Evolutionary conservation across 2,888 invertebrate genomes (phyloP), one percentile per base, ranked within the genome.

Genomic region (Drosophila falleni): DNA sequence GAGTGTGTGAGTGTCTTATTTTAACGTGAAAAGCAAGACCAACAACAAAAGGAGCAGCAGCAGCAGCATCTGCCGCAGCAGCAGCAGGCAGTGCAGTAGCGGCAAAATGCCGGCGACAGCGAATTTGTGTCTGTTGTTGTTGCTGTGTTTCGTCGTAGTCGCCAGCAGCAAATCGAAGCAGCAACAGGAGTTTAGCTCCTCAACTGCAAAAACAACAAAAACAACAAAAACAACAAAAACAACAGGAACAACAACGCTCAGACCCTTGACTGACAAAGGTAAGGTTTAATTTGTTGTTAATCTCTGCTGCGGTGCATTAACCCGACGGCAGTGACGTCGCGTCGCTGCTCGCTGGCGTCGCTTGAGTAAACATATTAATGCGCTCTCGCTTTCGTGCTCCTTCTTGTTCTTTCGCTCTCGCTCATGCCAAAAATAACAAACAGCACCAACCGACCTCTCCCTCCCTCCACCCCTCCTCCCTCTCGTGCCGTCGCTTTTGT

Each of bases 81-180:
- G 60, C 56, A 71, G 59, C 64, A 68, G 49, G 65, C 64, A 67
- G 71, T 66, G 77, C 64, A 78, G 72, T 64, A 73, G 73, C 78
- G 72, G 74, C 83, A 86, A 87, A 79, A 87, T 87, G 81, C 86
- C 81, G 84, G 83, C 81, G 81, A 85, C 82, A 83, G 75, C 73
- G 78, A 77, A 73, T 74, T 74, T 70, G 65, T 70, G 65, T 65
- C 42, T 81, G 72, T 75, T 81, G 79, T 74, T 84, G 80, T 69
- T 84, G 86, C 70, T 84, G 80, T 60, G 68, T 29, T 70, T 56
- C 51, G 47, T 78, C 65, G 72, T 47, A 54, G 67, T 69, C 61
- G 53, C 26, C 68, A 70, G 58, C 73, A 75, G 72, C 71, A 76
- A 73, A 55, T 35, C 59, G 65, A 73, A 73, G 60, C 71, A 76